A percentile compares a stretch with the other conserved stretches of the same genome.
phyloP scores from a whole-genome alignment of 2,888 invertebrate genomes.

The Drosophila algonquin region DNA sequence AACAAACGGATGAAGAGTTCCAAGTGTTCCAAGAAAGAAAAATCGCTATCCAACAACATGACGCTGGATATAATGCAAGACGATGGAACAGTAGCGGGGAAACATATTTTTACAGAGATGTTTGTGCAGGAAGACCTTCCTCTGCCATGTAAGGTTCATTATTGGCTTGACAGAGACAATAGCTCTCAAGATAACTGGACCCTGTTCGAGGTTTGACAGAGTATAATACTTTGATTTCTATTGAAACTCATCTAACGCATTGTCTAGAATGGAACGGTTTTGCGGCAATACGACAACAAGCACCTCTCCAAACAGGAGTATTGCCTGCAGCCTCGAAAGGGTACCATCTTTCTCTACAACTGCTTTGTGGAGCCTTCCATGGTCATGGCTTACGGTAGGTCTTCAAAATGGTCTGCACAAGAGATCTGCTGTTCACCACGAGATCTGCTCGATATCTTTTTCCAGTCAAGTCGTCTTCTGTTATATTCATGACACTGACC shows the following conservation, averaged over 20 bases:
- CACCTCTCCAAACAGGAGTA: slow-evolving; percentile 39
- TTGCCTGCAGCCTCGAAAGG: slow-evolving; percentile 32
- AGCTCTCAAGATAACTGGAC: slow-evolving; percentile 19
- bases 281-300: slow-evolving; percentile 5
- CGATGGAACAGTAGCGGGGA: slow-evolving; percentile 6
- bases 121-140: slow-evolving; percentile 35
- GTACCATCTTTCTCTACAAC: slow-evolving; percentile 20
- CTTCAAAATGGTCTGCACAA: background rate
- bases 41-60: background rate
- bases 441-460: slow-evolving; percentile 27
- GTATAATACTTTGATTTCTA: background rate
- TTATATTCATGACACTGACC: slow-evolving; percentile 88
- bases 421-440: background rate
- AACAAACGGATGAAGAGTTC: background rate
- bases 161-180: background rate
- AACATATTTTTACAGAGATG: slow-evolving; percentile 22
- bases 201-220: slow-evolving; percentile 37
- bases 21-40: background rate
- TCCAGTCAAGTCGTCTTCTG: slow-evolving; percentile 88
- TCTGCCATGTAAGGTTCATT: slow-evolving; percentile 27
- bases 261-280: slow-evolving; percentile 35
- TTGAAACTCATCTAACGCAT: no score
- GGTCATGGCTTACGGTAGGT: background rate
- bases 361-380: background rate
- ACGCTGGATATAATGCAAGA: slow-evolving; percentile 37